Evolutionary conservation across 2,113 vertebrate species (phyloP).

Genomic region (Paratilapia polleni): DNA sequence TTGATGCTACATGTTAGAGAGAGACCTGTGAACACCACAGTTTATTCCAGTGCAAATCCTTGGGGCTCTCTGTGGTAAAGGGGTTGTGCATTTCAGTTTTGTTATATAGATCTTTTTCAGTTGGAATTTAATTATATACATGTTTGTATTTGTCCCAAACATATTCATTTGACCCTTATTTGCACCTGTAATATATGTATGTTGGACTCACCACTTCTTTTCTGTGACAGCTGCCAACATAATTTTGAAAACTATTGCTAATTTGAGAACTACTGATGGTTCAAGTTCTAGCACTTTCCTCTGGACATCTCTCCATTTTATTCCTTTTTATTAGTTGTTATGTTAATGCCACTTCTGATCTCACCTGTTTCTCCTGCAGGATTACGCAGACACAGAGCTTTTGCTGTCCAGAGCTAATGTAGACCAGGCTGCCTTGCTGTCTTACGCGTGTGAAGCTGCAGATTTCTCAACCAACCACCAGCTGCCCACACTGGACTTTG

Average conservation of each 20-base stretch:
- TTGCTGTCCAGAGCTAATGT: constrained; percentile 94
- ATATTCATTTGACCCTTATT: too few relatives aligned
- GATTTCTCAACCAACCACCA: constrained; percentile 97
- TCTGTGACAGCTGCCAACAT: too few relatives aligned
- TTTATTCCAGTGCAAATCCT: not conserved
- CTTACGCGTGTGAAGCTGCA: constrained; percentile 92
- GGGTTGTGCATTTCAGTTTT: not conserved
- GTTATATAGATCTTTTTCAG: not conserved
- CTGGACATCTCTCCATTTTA: not conserved
- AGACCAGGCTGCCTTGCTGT: constrained; percentile 92
- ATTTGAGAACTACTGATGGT: too few relatives aligned
- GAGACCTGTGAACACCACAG: constrained; percentile 14
- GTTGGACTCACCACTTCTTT: too few relatives aligned
- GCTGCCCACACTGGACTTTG: constrained; percentile 92
- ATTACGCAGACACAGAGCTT: constrained; percentile 93
- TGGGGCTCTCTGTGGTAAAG: not conserved
- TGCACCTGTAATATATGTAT: too few relatives aligned
- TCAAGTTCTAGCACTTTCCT: too few relatives aligned
- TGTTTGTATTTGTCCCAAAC: too few relatives aligned
- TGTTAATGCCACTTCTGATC: not conserved
- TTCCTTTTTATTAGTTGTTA: rapidly evolving
- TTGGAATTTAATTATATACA: too few relatives aligned
- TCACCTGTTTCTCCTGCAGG: constrained; percentile 72
- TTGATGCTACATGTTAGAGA: constrained; percentile 56
- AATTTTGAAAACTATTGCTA: too few relatives aligned